Base-by-base conservation (phyloP, 2,113 vertebrate species). In the Carassius carassius region DNA sequence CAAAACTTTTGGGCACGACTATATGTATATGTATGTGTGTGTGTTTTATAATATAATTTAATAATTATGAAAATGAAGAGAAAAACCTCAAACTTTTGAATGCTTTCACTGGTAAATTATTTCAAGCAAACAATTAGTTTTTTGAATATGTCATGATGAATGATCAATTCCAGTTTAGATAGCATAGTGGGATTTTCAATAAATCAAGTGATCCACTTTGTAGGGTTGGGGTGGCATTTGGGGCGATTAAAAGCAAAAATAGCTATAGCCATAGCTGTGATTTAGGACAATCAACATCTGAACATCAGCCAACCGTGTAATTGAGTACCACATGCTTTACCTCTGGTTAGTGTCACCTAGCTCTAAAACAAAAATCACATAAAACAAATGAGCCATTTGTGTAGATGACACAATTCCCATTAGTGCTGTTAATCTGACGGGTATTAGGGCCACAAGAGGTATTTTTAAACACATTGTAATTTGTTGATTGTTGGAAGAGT, bases 321-420 rank as follows among this genome's bases (percentile, higher is more conserved):
- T 84, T 85, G 70, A 90, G 72, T 86, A 89, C 56, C 84, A 86
- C 88, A 90, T 81, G 82, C 86, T 91, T 77, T 87, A 47, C 82
- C 85, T 92, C 91, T 87, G 91, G 90, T 92, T 88, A 91, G 83
- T 80, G 74, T 85, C 85, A 86, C 89, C 77, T 83, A 86, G 41
- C 75, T 56, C 78, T 76, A 83, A 88, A 84, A 25, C 49, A 56
- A 88, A 87, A 74, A 78, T 86, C 86, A 88, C 89, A 91, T 90
- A 81, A 91, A 91, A 88, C 86, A 87, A 89, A 79, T 82, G 86
- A 89, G 85, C 84, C 88, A 65, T 91, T 83, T 77, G 58, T 63
- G 86, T 80, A 83, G 89, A 92, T 90, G 86, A 92, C 92, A 91
- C 90, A 92, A 90, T 93, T 91, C 81, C 86, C 92, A 91, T 94